These are phyloP conservation scores for Capreolus pygargus DNA, from an alignment of 2,113 vertebrate genomes.

Conservation along the genomic window DNA sequence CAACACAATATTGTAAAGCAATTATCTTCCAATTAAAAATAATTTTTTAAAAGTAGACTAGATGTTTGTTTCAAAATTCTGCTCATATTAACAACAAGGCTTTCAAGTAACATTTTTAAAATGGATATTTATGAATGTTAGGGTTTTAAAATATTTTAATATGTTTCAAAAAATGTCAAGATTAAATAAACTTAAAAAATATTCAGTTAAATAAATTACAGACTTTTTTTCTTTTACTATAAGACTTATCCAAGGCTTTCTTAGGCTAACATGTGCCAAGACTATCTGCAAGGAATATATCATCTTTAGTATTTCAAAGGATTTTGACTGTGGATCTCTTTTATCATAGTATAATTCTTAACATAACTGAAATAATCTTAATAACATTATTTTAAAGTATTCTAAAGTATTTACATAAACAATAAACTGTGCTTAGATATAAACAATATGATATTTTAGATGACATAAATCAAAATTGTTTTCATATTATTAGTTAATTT, in stretches of 20 bases:
- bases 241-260: not conserved
- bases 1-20: not conserved
- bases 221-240: not conserved
- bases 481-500: conserved; percentile 11
- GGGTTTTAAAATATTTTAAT: not conserved
- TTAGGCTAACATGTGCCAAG: not conserved
- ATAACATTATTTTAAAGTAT: not conserved
- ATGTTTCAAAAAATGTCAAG: not conserved
- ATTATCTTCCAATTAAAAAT: not conserved
- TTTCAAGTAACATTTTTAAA: not conserved
- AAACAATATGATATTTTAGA: not conserved
- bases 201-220: not conserved
- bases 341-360: not conserved
- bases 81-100: not conserved
- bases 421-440: not conserved
- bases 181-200: conserved; percentile 22
- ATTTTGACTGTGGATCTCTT: not conserved
- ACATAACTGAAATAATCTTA: not conserved
- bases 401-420: not conserved
- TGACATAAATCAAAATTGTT: conserved; percentile 24
- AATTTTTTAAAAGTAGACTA: not conserved
- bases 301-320: not conserved
- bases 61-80: not conserved
- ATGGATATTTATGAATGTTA: not conserved
- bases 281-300: not conserved